Conservation (phyloP, 2,888 invertebrate genomes). For the Phorcus lineatus region DNA sequence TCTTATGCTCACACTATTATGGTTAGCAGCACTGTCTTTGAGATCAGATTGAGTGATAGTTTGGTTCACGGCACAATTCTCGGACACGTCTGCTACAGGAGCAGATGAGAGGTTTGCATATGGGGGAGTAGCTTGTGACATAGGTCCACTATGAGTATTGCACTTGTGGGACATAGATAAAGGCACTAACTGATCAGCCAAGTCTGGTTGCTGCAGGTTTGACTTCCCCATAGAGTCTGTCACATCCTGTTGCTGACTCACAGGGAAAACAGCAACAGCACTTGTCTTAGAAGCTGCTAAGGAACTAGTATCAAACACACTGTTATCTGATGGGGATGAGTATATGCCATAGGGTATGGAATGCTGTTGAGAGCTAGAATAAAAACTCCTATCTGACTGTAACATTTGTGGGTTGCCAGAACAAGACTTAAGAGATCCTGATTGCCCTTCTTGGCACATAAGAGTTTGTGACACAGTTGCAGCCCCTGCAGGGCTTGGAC, state of each 20-base stretch:
- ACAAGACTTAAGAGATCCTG: conserved; percentile 3
- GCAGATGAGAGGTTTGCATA: conserved; percentile 17
- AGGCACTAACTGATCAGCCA: conserved; percentile 25
- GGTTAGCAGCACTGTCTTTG: conserved; percentile 30
- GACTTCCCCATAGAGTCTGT: neutral
- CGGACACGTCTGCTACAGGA: neutral
- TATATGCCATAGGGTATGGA: conserved; percentile 20
- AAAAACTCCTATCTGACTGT: neutral
- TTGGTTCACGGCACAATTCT: conserved; percentile 24
- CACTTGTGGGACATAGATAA: conserved; percentile 26
- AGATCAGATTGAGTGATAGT: conserved; percentile 25
- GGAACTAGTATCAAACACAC: neutral
- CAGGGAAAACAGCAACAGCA: neutral
- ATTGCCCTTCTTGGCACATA: conserved; percentile 3
- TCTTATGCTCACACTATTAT: conserved; percentile 16
- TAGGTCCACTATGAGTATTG: conserved; percentile 23
- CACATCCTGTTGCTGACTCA: conserved; percentile 3
- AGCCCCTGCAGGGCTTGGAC: neutral
- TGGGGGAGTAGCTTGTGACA: conserved; percentile 14
- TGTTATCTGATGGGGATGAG: conserved; percentile 1
- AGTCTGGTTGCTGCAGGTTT: neutral
- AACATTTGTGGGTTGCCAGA: neutral
- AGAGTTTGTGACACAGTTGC: neutral
- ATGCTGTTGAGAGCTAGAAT: conserved; percentile 27
- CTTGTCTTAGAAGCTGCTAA: neutral